phyloP scores from a whole-genome alignment of 2,113 vertebrate genomes.

The Microcebus murinus region DNA sequence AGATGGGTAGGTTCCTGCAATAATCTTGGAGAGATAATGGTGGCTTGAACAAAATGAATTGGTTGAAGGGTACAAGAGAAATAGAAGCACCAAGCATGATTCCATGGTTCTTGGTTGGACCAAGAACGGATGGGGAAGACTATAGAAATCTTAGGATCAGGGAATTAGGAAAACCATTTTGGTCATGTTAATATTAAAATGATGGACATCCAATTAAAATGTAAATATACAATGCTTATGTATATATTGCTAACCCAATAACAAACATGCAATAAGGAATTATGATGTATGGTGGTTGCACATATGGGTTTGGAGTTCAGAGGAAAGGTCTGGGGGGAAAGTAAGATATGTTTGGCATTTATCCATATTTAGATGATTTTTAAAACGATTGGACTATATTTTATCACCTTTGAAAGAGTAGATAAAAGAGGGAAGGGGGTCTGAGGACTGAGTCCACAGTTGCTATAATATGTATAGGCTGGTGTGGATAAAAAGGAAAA shows the following conservation, averaged over 20 bases:
- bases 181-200: background rate
- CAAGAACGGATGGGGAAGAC: background rate
- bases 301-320: background rate
- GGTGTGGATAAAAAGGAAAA: background rate
- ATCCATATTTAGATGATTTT: background rate
- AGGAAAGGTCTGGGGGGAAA: background rate
- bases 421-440: background rate
- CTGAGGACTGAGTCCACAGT: background rate
- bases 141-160: background rate
- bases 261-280: background rate
- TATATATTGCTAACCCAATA: background rate
- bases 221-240: background rate
- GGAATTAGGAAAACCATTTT: background rate
- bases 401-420: background rate
- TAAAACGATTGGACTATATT: background rate
- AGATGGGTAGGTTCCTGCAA: background rate
- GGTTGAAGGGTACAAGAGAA: background rate
- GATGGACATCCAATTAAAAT: background rate
- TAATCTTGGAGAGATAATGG: background rate
- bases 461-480: background rate
- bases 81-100: background rate
- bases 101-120: background rate
- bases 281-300: background rate
- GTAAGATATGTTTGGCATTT: background rate
- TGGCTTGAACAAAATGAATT: background rate